Evolutionary conservation across 2,888 invertebrate genomes (phyloP).

Genomic region (Digitonthophagus gazella): DNA sequence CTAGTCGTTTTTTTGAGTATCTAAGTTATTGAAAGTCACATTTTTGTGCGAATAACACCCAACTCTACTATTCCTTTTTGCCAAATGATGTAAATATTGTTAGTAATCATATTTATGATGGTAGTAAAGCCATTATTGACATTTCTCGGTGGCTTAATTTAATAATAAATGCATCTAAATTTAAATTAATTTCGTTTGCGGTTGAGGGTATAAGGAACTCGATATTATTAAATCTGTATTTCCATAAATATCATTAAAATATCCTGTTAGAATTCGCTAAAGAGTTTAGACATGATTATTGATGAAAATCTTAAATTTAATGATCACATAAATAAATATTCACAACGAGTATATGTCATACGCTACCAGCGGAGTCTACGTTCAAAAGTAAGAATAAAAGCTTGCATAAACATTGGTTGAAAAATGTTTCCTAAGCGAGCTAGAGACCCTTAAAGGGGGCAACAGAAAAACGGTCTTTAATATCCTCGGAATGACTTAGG

Average conservation of each 20-base stretch:
- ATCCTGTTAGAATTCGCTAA: background rate
- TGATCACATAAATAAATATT: constrained; percentile 10
- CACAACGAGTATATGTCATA: constrained; percentile 1
- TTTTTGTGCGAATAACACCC: constrained; percentile 13
- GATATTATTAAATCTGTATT: background rate
- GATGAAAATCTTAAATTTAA: constrained; percentile 12
- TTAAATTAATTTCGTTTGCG: constrained; percentile 9
- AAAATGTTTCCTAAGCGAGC: too few relatives aligned
- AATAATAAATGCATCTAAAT: constrained; percentile 14
- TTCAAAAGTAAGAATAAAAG: too few relatives aligned
- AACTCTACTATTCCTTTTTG: constrained; percentile 18
- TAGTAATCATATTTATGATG: background rate
- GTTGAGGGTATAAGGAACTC: background rate
- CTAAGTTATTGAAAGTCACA: constrained; percentile 1
- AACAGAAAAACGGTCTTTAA: too few relatives aligned
- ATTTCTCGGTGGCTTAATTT: constrained; percentile 2
- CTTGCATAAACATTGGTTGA: too few relatives aligned
- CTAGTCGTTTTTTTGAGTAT: background rate
- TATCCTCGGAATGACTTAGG: too few relatives aligned
- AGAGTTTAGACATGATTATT: constrained; percentile 5
- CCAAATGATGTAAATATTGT: background rate
- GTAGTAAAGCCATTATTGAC: background rate
- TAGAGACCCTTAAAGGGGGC: too few relatives aligned
- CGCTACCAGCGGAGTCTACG: too few relatives aligned
- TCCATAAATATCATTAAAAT: background rate